Conservation (phyloP, 1,140 invertebrate genomes). For the Lepidurus arcticus region DNA sequence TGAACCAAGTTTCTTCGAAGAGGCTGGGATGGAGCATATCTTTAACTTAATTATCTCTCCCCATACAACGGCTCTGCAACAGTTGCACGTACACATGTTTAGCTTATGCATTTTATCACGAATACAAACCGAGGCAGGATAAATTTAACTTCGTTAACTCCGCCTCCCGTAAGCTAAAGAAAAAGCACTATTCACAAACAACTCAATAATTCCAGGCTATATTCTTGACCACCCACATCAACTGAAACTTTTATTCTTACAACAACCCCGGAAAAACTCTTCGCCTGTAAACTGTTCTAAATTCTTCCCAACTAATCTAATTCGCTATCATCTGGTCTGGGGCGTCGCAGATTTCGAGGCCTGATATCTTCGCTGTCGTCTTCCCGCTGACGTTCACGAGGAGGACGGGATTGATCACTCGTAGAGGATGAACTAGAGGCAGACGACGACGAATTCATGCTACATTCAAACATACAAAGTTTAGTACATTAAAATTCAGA, state of each 20-base stretch:
- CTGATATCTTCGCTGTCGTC: not conserved
- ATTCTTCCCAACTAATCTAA: not conserved
- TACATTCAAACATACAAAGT: not conserved
- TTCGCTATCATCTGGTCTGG: conserved; percentile 2
- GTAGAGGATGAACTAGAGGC: not conserved
- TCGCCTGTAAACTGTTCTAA: not conserved
- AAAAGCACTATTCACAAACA: conserved; percentile 4
- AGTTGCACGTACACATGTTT: not conserved
- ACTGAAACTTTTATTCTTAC: not conserved
- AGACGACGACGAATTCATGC: not conserved
- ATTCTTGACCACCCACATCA: not conserved
- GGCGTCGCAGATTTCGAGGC: not conserved
- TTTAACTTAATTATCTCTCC: not conserved
- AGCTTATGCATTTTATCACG: not conserved
- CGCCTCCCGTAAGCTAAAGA: not conserved
- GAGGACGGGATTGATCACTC: not conserved
- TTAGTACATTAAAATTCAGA: not conserved
- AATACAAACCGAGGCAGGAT: conserved; percentile 13
- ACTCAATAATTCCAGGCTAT: not conserved
- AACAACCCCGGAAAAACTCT: not conserved
- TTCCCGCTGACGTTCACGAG: not conserved
- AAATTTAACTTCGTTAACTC: not conserved
- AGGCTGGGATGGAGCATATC: not conserved
- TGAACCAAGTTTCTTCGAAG: not conserved
- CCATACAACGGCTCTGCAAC: not conserved